Conservation (phyloP, 2,797 vertebrate species). For the Acanthiza pusilla region DNA sequence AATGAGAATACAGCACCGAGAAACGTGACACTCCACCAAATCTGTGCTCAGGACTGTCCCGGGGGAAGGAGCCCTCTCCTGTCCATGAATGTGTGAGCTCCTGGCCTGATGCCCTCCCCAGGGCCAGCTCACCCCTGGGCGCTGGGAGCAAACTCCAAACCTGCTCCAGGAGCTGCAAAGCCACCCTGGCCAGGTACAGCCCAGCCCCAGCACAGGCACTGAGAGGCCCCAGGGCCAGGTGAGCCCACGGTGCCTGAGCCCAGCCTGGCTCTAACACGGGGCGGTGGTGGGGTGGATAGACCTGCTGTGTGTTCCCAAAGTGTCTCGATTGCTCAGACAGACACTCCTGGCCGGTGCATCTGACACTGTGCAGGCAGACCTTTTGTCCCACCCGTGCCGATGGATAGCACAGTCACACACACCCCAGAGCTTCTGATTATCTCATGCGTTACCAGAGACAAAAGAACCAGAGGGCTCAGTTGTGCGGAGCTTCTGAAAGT, state of each 20-base stretch:
- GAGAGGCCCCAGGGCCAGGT: neutral
- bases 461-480: no score
- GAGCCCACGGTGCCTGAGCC: neutral
- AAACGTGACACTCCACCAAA: neutral
- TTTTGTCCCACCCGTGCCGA: no score
- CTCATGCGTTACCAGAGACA: no score
- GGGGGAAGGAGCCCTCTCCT: neutral
- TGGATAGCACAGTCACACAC: no score
- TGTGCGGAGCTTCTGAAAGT: no score
- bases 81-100: neutral
- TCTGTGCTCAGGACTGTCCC: neutral
- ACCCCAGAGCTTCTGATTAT: no score
- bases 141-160: neutral
- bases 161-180: neutral
- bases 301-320: no score
- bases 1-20: neutral
- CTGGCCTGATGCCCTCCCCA: accelerated
- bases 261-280: neutral
- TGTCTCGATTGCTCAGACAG: no score
- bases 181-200: neutral
- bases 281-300: no score
- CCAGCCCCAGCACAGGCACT: neutral
- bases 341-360: no score
- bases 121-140: neutral
- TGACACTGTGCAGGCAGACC: no score